Evolutionary conservation across 2,888 invertebrate species (phyloP).

Genomic region (Hedya salicella): DNA sequence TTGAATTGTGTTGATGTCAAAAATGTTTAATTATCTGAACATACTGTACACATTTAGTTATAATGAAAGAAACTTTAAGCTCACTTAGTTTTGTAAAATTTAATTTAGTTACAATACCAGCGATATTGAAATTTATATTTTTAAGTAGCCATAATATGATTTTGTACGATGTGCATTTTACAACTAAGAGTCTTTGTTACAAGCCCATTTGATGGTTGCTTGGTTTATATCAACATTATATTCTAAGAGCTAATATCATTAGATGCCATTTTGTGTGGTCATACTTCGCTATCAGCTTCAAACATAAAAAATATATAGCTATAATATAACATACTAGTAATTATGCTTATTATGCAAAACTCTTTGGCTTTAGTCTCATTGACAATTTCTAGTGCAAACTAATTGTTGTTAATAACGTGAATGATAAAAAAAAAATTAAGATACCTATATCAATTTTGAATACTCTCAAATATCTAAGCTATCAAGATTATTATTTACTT

Average conservation of each 20-base stretch:
- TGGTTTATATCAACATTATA: conserved; percentile 51
- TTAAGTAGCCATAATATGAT: conserved; percentile 10
- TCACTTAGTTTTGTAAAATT: conserved; percentile 41
- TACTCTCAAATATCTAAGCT: too few species aligned
- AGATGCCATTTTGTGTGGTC: conserved; percentile 3
- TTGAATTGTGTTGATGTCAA: background rate
- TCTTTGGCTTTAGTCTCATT: too few species aligned
- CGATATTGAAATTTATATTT: conserved; percentile 15
- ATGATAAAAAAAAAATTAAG: too few species aligned
- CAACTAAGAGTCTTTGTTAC: conserved; percentile 63
- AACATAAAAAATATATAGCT: too few species aligned
- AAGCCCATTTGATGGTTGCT: conserved; percentile 77
- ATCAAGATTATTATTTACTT: too few species aligned
- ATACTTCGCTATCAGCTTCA: too few species aligned
- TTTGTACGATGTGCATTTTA: conserved; percentile 47
- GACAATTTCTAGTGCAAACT: too few species aligned
- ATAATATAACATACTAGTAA: too few species aligned
- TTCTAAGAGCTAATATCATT: conserved; percentile 40
- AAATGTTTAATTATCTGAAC: background rate
- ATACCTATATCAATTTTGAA: too few species aligned
- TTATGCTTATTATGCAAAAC: too few species aligned
- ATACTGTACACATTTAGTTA: background rate
- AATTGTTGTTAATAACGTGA: too few species aligned
- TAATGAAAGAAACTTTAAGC: conserved; percentile 5
- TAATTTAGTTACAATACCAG: conserved; percentile 22